phyloP scores from a whole-genome alignment of 2,797 vertebrate genomes.

The Acridotheres tristis region DNA sequence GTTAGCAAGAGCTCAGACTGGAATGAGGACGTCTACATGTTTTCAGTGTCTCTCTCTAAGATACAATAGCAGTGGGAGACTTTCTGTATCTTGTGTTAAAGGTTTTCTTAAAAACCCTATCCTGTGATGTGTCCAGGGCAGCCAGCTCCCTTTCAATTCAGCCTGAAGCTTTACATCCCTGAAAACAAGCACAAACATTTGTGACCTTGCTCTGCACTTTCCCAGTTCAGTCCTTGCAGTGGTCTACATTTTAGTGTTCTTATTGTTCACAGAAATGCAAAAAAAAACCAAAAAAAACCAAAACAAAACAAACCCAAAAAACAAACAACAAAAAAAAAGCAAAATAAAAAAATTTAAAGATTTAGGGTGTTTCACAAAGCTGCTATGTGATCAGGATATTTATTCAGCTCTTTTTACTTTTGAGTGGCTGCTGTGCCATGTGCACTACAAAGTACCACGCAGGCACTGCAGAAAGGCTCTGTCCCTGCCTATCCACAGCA shows the following conservation, averaged over 20 bases:
- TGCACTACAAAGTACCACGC: neutral
- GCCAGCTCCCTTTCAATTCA: neutral
- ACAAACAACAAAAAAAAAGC: neutral
- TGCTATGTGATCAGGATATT: neutral
- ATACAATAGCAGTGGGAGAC: neutral
- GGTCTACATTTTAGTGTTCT: neutral
- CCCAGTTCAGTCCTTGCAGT: neutral
- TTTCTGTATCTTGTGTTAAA: neutral
- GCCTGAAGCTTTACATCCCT: neutral
- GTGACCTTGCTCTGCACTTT: neutral
- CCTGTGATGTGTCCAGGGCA: neutral
- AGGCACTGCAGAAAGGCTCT: neutral
- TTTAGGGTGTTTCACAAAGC: neutral
- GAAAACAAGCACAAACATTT: neutral
- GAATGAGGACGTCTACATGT: neutral
- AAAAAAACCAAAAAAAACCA: too few relatives aligned
- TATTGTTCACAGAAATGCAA: neutral
- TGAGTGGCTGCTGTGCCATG: neutral
- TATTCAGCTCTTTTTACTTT: neutral
- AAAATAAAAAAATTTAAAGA: neutral
- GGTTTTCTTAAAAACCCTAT: neutral
- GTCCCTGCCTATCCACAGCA: neutral
- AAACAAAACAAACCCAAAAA: too few relatives aligned
- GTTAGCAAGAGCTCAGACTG: neutral
- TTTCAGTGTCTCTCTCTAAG: neutral